Base-by-base conservation (phyloP, 1,140 invertebrate species). In the Hyles vespertilio region DNA sequence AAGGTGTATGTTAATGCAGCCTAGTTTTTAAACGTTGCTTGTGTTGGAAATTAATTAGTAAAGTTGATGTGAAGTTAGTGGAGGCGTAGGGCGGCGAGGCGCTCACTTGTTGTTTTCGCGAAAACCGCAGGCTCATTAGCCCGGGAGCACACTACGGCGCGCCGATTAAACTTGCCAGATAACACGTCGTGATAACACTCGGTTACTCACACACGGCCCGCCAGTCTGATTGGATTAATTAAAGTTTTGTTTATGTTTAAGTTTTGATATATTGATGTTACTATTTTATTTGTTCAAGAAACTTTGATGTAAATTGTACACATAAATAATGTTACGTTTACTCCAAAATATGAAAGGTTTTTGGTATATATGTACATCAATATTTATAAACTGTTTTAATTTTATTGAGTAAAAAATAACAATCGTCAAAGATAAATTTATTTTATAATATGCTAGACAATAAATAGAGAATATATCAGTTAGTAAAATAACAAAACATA, bases 101-200 rank as follows among this genome's bases (percentile, higher is more conserved):
- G 59, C 61, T 63, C 67, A 74, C 60, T 66, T 74, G 78, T 76
- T 84, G 81, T 84, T 82, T 78, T 76, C 75, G 62, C 62, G 65
- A 63, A 77, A 74, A 88, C 85, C 85, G 79, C 85, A 88, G 81
- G 61, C 79, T 88, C 85, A 83, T 88, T 88, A 88, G 82, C 72
- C 77, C 61, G 56, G 65, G 81, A 69, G 79, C 83, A 78, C 84
- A 86, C 83, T 80, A 77, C 70, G 74, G 72, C 72, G 66, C 76
- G 78, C 68, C 71, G 72, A 81, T 84, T 78, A 84, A 85, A 87
- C 81, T 85, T 73, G 56, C 51, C 65, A 80, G 79, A 82, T 82
- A 80, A 76, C 72, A 73, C 69, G 71, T 77, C 77, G 74, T 74
- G 77, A 82, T 84, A 81, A 73, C 75, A 63, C 70, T 64, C 68